A percentile compares a stretch with the other conserved stretches of the same genome.
Conservation (phyloP, 2,113 vertebrate genomes). For the Nothoprocta perdicaria region DNA sequence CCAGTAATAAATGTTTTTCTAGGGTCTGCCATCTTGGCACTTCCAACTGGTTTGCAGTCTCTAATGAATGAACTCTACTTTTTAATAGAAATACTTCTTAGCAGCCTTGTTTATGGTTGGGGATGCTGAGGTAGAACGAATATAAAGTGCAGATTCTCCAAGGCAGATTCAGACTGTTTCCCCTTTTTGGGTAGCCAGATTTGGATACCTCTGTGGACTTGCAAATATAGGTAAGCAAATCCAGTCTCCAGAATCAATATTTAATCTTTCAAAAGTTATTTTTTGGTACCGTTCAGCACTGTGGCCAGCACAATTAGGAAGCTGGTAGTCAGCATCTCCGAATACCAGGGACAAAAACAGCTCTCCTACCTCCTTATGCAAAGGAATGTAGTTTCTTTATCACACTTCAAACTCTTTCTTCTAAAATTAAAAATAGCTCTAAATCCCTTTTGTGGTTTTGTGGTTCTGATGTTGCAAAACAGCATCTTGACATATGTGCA, state of each 20-base stretch:
- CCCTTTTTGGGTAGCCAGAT: not conserved
- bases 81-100: not conserved
- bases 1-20: not conserved
- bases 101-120: not conserved
- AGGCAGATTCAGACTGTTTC: not conserved
- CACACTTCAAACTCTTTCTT: constrained; percentile 41
- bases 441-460: constrained; percentile 57
- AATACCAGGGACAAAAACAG: constrained; percentile 13
- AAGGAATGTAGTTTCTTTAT: constrained; percentile 53
- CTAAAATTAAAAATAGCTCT: constrained; percentile 40
- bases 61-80: not conserved
- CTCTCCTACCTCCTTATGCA: constrained; percentile 38
- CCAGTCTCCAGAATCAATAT: not conserved
- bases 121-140: not conserved
- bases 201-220: not conserved
- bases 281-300: not conserved
- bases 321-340: constrained; percentile 10
- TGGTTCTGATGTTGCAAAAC: constrained; percentile 41
- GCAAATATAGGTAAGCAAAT: not conserved
- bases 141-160: not conserved
- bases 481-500: not conserved
- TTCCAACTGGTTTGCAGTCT: not conserved
- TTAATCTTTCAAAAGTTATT: constrained; percentile 14
- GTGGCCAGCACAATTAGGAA: not conserved
- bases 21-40: not conserved